Conservation (phyloP, 2,113 vertebrate genomes). For the Tetrao urogallus region DNA sequence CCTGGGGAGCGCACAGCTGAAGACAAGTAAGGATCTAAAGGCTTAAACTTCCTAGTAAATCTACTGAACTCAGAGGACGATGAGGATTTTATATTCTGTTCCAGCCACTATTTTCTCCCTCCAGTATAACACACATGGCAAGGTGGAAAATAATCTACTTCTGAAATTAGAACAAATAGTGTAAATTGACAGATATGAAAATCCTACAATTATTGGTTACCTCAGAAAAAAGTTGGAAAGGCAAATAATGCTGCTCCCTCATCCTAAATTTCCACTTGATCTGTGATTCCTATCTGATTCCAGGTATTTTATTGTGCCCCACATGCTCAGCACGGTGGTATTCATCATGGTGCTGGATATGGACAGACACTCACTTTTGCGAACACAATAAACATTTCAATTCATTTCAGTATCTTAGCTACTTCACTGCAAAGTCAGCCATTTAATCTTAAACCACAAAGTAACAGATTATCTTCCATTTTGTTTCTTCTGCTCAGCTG, state of each 20-base stretch:
- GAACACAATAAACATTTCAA: background rate
- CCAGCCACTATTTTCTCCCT: background rate
- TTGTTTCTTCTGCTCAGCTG: background rate
- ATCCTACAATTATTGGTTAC: background rate
- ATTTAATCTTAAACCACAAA: background rate
- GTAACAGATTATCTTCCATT: background rate
- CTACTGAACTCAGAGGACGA: accelerated
- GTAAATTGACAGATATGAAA: background rate
- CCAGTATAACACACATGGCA: background rate
- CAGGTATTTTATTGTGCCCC: background rate
- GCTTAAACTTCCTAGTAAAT: background rate
- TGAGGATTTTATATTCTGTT: background rate
- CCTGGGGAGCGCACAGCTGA: background rate
- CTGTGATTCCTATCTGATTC: background rate
- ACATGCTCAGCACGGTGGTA: background rate
- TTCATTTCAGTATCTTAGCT: background rate
- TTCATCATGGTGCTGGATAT: accelerated
- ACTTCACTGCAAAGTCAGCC: background rate
- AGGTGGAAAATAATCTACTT: background rate
- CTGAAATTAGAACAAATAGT: background rate
- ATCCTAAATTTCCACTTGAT: background rate
- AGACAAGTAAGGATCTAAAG: background rate
- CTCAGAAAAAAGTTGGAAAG: background rate
- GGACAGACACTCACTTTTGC: background rate
- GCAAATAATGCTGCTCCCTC: background rate